Percentiles rank a stretch among this genome's conserved stretches.
Conservation (phyloP, 2,113 vertebrate genomes). For the Phyllostomus hastatus region DNA sequence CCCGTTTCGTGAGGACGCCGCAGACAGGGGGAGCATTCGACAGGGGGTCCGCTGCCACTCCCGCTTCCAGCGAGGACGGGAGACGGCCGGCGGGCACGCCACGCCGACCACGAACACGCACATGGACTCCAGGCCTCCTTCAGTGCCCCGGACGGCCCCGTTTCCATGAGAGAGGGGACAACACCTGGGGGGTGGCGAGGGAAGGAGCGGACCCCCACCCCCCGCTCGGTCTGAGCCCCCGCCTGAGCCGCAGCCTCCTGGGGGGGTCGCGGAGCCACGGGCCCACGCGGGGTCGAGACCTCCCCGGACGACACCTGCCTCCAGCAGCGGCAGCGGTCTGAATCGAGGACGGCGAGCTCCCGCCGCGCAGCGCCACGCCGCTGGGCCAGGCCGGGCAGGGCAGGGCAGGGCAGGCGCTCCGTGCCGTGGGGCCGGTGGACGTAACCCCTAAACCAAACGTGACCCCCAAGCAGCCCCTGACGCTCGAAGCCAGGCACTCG, state of each 20-base stretch:
- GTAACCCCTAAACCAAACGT: no score
- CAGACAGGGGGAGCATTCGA: not conserved
- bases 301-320: no score
- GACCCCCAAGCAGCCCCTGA: no score
- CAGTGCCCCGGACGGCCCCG: not conserved
- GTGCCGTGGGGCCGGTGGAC: no score
- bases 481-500: no score
- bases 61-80: not conserved
- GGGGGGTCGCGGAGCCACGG: not conserved
- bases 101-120: accelerated
- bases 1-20: not conserved
- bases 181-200: not conserved
- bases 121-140: accelerated
- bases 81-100: accelerated
- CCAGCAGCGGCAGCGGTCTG: no score
- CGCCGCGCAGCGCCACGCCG: no score
- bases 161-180: not conserved
- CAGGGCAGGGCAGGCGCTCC: no score
- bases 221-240: not conserved
- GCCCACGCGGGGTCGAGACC: not conserved
- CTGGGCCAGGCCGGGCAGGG: no score
- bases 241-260: no score
- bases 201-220: accelerated
- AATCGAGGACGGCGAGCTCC: no score
- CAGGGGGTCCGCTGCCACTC: no score